Evolutionary conservation across 2,113 vertebrate genomes (phyloP), one percentile per base, ranked within the genome.

Genomic region (Perca flavescens): DNA sequence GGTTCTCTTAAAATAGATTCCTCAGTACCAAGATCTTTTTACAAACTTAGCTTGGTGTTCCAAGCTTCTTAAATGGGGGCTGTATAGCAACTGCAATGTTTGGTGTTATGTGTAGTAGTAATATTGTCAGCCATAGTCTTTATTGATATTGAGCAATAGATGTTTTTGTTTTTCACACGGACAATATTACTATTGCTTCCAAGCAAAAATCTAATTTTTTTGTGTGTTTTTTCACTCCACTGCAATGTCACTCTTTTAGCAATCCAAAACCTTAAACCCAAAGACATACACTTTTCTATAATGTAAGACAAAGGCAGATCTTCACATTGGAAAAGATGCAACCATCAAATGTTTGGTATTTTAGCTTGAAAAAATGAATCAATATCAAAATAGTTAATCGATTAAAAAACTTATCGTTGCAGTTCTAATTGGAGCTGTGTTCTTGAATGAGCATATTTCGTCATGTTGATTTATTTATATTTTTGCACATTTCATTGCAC

Each of bases 1-100:
- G 17, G 15, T n/a, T 67, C 58, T 54, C 17, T 62, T 43, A 34
- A 80, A 71, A 83, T 34, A 40, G 34, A 49, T 49, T 66, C 21
- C 34, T 17, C 40, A 52, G 31, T 36, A 78, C 34, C 7, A 67
- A 60, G 19, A 60, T 34, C 12, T 67, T 60, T 74, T 74, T 50
- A 68, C 3, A 36, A 79, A 25, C 40, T 21, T 9, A 17, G 2
- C 16, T 43, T 73, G 2, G 21, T 47, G 49, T 79, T 53, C 56
- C 22, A 12, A 49, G n/a, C 25, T 43, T 69, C n/a, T 68, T 22
- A 56, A 68, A 10, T 36, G 22, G 5, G 11, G 19, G 22, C 49
- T 40, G 0, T 17, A 43, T 16, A 67, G 17, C 31, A 74, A 31
- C 11, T 22, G 25, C 21, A 31, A 13, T 25, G 10, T 63, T 13